Evolutionary conservation across 2,113 vertebrate species (phyloP).

Genomic region (Albula glossodonta): DNA sequence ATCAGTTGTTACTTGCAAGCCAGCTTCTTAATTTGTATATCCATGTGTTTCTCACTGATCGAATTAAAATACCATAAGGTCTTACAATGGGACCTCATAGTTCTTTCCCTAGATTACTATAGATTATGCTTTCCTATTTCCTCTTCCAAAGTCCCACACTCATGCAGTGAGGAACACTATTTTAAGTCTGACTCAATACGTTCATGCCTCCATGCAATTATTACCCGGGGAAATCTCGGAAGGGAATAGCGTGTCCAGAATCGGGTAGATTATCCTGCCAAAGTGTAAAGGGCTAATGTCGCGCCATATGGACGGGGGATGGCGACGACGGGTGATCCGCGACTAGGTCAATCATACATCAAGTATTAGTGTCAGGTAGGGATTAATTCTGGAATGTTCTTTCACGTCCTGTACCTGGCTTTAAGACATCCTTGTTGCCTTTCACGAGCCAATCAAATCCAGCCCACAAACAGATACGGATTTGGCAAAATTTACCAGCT

Average conservation of each 20-base stretch:
- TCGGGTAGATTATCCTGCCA: slow-evolving; percentile 70
- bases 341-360: slow-evolving; percentile 76
- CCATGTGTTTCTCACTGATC: not conserved
- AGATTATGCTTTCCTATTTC: slow-evolving; percentile 60
- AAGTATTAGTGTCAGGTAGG: slow-evolving; percentile 80
- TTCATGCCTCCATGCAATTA: slow-evolving; percentile 76
- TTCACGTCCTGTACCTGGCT: slow-evolving; percentile 56
- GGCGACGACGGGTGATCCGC: slow-evolving; percentile 65
- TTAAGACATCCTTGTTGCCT: slow-evolving; percentile 38
- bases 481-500: not conserved
- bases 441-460: slow-evolving; percentile 23
- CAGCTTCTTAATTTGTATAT: slow-evolving; percentile 6
- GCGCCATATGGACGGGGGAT: slow-evolving; percentile 72
- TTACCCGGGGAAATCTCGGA: slow-evolving; percentile 75
- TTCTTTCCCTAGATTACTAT: slow-evolving; percentile 54
- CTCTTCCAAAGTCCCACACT: slow-evolving; percentile 47
- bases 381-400: slow-evolving; percentile 72
- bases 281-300: slow-evolving; percentile 71
- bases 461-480: not conserved
- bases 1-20: not conserved
- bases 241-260: slow-evolving; percentile 70
- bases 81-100: not conserved
- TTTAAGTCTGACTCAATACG: slow-evolving; percentile 66
- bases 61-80: slow-evolving; percentile 17
- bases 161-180: slow-evolving; percentile 52